Evolutionary conservation across 2,113 vertebrate species (phyloP), one percentile per base, ranked within the genome.

Genomic region (Oceanites oceanicus): DNA sequence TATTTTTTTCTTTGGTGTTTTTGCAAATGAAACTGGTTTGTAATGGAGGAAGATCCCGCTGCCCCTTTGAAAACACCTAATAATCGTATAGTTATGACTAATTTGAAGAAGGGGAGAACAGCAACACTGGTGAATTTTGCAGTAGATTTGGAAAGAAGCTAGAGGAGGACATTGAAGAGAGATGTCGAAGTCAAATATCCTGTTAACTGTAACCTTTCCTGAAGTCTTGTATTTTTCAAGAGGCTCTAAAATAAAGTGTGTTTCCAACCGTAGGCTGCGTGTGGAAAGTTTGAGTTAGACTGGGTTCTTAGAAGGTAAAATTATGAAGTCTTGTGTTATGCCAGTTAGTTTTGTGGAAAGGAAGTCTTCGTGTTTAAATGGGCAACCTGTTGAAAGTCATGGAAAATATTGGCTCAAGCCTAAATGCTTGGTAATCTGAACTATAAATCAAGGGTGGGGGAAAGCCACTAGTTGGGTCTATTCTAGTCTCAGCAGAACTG

Each of bases 381-480:
- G 3, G 21, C 11, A 50, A 3, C 15, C 4, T 90, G 13, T 62
- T 78, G 25, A 45, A 71, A 67, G 15, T 78, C 0, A 42, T 15
- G 27, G 42, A 63, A 62, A 42, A 13, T 34, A 50, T 5, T 56
- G 7, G 12, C 30, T 87, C 30, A 84, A 53, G n/a, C 15, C 17
- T 49, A 45, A 50, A 32, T 61, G 65, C 11, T 61, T 56, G 7
- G 9, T n/a, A 72, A 21, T 70, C 38, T 63, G 52, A 91, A 42
- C 17, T 45, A 40, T 56, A 75, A 49, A 59, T 89, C 36, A 36
- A 29, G 0, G 0, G 17, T 16, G 44, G 3, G 3, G 2, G 2
- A 5, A 47, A 73, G 30, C 10, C 26, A 13, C 27, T 65, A 22
- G 5, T 2, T 53, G 3, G 2, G 4, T 68, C 53, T 85, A 7